Base-by-base conservation (phyloP, 2,888 invertebrate species). In the Ryuthela nishihirai region DNA sequence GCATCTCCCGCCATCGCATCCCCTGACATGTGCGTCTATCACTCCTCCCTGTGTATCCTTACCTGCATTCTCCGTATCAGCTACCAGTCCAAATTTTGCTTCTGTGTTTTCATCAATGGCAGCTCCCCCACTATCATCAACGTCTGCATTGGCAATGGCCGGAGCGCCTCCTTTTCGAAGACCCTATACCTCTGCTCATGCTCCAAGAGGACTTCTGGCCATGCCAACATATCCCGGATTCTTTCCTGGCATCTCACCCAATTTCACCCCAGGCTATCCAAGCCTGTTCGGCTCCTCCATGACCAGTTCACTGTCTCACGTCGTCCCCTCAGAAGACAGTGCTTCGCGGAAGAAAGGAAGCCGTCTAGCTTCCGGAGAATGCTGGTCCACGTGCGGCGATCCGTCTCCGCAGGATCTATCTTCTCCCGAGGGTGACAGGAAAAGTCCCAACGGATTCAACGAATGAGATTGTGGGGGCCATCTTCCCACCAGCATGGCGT, bases 361-460 rank as follows among this genome's bases (percentile, higher is more conserved):
- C 5, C 39, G 39, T 39, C 5, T 20, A 20, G 18, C 18, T 12
- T 12, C 21, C 12, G 38, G 48, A n/a, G 60, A 60, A 2, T 54
- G 50, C 20, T 60, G 60, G 60, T 15, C 39, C 39, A 42, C 45
- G 1, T 54, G 54, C 39, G 48, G 44, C 17, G 54, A 54, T 26
- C 46, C 54, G 20, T 60, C 60, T 9, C 60, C 60, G 0, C 60
- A 60, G 36, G 60, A 60, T 25, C 21, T 60, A 18, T 60, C 60
- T 5, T 60, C 60, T 9, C 54, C 60, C 1, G 60, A 60, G 12
- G 39, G 50, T 6, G 39, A 39, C 12, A 17, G 39, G 17, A 60
- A 60, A 42, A 60, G 60, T 20, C 60, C 60, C 15, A 59, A 59
- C 26, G 59, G 59, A 6, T 59, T 48, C 48, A 42, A 29, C 7